Evolutionary conservation across 2,113 vertebrate species (phyloP).

Genomic region (Silurus glanis): DNA sequence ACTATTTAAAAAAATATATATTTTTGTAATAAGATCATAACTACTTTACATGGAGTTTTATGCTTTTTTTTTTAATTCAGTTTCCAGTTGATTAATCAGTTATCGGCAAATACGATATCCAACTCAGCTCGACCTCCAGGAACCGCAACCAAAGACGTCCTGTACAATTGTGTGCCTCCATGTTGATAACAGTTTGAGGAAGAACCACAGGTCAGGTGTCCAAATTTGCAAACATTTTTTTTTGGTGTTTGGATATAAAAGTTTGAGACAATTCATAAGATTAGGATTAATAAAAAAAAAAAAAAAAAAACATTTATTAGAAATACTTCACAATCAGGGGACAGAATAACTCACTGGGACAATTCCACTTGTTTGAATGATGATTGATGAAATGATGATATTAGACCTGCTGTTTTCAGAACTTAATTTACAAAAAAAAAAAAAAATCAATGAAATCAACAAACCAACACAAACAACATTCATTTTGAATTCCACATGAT

Average conservation of each 20-base stretch:
- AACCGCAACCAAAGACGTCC: no score
- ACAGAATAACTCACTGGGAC: not conserved
- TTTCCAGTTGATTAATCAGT: no score
- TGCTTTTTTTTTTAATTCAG: no score
- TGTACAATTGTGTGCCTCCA: no score
- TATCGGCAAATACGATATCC: no score
- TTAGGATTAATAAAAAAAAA: not conserved
- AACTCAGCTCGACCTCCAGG: no score
- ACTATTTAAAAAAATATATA: no score
- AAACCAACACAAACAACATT: not conserved
- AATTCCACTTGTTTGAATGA: not conserved
- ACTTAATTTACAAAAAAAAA: not conserved
- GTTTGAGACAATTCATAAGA: not conserved
- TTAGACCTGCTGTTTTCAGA: not conserved
- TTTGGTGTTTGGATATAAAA: not conserved
- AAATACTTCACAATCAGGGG: not conserved
- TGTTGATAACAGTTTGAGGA: no score
- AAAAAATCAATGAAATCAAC: not conserved
- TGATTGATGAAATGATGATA: not conserved
- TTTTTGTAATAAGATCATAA: no score
- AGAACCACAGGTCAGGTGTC: no score
- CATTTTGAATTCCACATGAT: not conserved
- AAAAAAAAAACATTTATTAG: not conserved
- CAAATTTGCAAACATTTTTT: not conserved
- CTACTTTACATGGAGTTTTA: no score